Evolutionary conservation across 1,140 invertebrate genomes (phyloP), one percentile per base, ranked within the genome.

Genomic region (Xylocopa sonorina): DNA sequence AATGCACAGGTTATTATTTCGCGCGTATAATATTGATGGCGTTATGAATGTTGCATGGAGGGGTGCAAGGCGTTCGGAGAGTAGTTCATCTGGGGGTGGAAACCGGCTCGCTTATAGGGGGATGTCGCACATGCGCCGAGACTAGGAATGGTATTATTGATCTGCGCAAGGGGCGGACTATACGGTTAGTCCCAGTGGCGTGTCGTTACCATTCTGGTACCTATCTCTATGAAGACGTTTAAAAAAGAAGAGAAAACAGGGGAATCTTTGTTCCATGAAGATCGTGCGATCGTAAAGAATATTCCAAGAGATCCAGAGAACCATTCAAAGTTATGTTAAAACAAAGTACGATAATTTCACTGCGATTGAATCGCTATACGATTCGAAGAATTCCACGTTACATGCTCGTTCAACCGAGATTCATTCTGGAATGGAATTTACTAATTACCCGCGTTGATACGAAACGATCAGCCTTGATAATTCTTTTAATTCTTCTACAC

Each of bases 1-100:
- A 92, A 92, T 92, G 90, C 89, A 91, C 90, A 90, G 89, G 90
- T 92, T 92, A 92, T 92, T 92, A 92, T 92, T 92, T 92, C 86
- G 88, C 90, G 91, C 91, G 90, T 92, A 92, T 92, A 92, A 92
- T 92, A 92, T 92, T 92, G 89, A 92, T 92, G 90, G 88, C 88
- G 88, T 86, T 91, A 92, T 92, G 90, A 92, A 92, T 92, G 91
- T 91, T 92, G 90, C 89, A 92, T 91, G 84, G 89, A 86, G 86
- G 90, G 87, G 83, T 81, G 84, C 74, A 79, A 80, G 85, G 84
- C 80, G 88, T 80, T 64, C 68, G 71, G 76, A 81, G 58, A 67
- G 71, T 64, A 78, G 78, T 69, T 82, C 77, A 53, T 80, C 80
- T 29, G 50, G 85, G 86, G 89, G 86, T 88, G 87, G 85, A 84